These are phyloP conservation scores for Neolamprologus multifasciatus DNA, from an alignment of 2,797 vertebrate species.

Conservation along the genomic window DNA sequence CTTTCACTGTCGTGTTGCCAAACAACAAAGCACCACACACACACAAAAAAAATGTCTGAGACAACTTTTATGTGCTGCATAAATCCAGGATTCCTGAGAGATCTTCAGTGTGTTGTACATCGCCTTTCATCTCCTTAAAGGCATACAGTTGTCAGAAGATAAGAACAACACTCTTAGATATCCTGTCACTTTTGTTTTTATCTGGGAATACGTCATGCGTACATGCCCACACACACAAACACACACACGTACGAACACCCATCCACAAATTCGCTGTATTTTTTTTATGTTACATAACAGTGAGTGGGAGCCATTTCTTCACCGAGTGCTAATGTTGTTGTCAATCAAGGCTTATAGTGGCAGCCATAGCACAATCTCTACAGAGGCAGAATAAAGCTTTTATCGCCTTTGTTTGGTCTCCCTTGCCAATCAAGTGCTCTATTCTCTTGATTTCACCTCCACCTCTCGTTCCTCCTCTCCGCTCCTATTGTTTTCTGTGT, in stretches of 20 bases:
- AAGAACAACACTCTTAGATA: constrained; percentile 31
- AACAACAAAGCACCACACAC: constrained; percentile 35
- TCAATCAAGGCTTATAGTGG: constrained; percentile 69
- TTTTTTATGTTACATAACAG: constrained; percentile 66
- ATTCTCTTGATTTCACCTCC: constrained; percentile 28
- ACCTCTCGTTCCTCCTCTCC: neutral
- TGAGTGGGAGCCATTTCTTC: constrained; percentile 64
- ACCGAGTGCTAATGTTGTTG: constrained; percentile 68
- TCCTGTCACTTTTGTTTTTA: constrained; percentile 49
- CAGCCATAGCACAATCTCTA: constrained; percentile 58
- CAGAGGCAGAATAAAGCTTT: constrained; percentile 62
- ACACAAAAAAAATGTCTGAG: constrained; percentile 2
- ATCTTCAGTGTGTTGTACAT: constrained; percentile 10
- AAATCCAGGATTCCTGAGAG: constrained; percentile 40
- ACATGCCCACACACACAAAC: neutral
- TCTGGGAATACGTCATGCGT: constrained; percentile 17
- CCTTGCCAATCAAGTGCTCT: constrained; percentile 41
- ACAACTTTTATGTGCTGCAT: constrained; percentile 30
- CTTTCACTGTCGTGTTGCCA: constrained; percentile 32
- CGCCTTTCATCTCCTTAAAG: constrained; percentile 41
- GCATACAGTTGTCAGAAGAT: constrained; percentile 50
- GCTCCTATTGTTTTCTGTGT: constrained; percentile 37
- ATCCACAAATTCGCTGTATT: constrained; percentile 35
- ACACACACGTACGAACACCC: constrained; percentile 8
- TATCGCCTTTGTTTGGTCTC: constrained; percentile 48